Evolutionary conservation across 2,888 invertebrate genomes (phyloP), one percentile per base, ranked within the genome.

Genomic region (Himalopsyche tibetana): DNA sequence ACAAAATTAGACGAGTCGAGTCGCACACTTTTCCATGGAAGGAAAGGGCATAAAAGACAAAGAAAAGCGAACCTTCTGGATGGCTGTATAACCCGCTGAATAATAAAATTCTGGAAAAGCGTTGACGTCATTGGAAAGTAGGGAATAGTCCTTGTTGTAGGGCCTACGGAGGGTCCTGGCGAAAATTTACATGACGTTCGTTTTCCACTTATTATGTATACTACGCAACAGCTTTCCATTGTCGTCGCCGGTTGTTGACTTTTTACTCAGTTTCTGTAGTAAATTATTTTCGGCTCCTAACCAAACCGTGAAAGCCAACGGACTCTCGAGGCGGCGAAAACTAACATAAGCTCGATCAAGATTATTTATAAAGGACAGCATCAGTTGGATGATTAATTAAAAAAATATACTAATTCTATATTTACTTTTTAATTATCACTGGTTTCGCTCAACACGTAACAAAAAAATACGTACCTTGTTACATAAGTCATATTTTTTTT

Each of bases 41-140:
- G 63, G 63, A 63, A 19, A 63, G 28, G 63, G 63, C 63, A 63
- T 63, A 63, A 63, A 63, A 63, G 63, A 63, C 63, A 63, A 63
- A 63, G 63, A 63, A 63, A 63, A 19, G 63, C 19, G 19, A 63
- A 28, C 63, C 63, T 63, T 63, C 63, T 63, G 63, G 19, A 2
- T 63, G 19, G 63, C 63, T 63, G 63, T 63, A 63, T 63, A 28
- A 28, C 63, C n/a, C n/a, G 63, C 28, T 63, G 63, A 63, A 63
- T 63, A 63, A 63, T 63, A 63, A 19, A 63, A 63, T 19, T 63
- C 63, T 63, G 63, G 63, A 63, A 63, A 63, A 63, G 63, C 63
- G 63, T 19, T 63, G 63, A 63, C 63, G 63, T 63, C 63, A 63
- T 63, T 63, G 63, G 63, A 63, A 63, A 63, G 63, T 19, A 63